Percentiles rank a stretch among this genome's conserved stretches.
These are phyloP conservation scores for Rotaria macrura DNA, from an alignment of 2,888 invertebrate species.

Conservation along the genomic window DNA sequence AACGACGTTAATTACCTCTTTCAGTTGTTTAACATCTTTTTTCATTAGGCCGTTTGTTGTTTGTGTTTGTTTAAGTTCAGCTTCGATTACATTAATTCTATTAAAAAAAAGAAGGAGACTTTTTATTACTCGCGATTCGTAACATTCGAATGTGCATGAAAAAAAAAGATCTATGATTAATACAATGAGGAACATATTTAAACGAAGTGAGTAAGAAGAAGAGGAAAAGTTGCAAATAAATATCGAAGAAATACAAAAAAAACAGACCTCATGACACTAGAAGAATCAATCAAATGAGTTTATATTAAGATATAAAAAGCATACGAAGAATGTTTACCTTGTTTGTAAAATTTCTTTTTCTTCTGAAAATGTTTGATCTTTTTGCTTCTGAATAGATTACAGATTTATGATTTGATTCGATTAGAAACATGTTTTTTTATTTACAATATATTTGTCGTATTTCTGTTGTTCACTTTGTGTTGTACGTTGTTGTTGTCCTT, in stretches of 20 bases:
- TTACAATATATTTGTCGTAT: background rate
- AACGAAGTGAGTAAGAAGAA: too few relatives aligned
- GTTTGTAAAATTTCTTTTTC: conserved; percentile 5
- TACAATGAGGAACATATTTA: too few relatives aligned
- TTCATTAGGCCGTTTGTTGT: background rate
- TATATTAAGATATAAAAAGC: background rate
- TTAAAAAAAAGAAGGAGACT: background rate
- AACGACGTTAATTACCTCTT: background rate
- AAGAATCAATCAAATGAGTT: background rate
- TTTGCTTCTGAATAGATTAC: background rate
- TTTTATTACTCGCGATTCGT: too few relatives aligned
- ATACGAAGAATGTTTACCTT: background rate
- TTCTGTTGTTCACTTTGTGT: background rate
- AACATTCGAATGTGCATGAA: too few relatives aligned
- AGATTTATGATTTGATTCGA: background rate
- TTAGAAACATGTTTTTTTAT: background rate
- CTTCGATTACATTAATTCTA: background rate
- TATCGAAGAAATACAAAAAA: too few relatives aligned
- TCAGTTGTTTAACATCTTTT: background rate
- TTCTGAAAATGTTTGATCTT: background rate
- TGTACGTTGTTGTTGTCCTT: background rate
- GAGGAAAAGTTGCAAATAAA: too few relatives aligned
- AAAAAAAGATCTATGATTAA: too few relatives aligned
- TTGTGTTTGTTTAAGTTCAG: background rate
- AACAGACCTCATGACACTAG: conserved; percentile 16